Base-by-base conservation (phyloP, 2,888 invertebrate species). In the Amiota mariae region DNA sequence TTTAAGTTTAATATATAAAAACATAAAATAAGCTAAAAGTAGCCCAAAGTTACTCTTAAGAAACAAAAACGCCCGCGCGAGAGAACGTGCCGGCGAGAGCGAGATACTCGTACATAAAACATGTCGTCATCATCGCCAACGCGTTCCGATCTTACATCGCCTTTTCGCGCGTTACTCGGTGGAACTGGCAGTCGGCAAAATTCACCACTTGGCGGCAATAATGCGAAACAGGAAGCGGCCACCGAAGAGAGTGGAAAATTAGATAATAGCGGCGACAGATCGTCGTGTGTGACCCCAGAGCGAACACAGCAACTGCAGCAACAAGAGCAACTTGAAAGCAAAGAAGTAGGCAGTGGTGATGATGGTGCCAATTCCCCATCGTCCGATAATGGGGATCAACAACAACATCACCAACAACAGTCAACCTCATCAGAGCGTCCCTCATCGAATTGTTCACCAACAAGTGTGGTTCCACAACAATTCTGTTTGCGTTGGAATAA, bases 401-500 rank as follows among this genome's bases (percentile, higher is more conserved):
- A 57, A 57, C 57, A 59, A 59, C 20, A 20, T 8, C 9, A 15
- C 13, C 54, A 51, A 1, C 59, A 59, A 18, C 20, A 18, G 11
- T 11, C 11, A 9, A 20, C 9, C 59, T 54, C 24, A 13, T 24
- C 51, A 24, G 67, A 68, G n/a, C 76, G 74, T 1, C 70, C 68
- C 71, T 77, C 79, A 9, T 77, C 80, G 47, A 68, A 61, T n/a
- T 73, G 74, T 12, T 75, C 76, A 54, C 73, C 76, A 48, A 70
- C 80, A 8, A 78, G 73, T 18, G 77, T 74, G 24, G 74, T 77
- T 24, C 83, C 85, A n/a, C 96, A 96, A 92, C 96, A 96, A 90
- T 97, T 96, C 91, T 97, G 96, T 90, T 92, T 97, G 86, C 93
- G 96, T 79, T 97, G 97, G 97, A 97, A 97, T 92, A 97, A 97